Conservation (phyloP, 2,113 vertebrate genomes). For the Romanogobio albipinnatus region DNA sequence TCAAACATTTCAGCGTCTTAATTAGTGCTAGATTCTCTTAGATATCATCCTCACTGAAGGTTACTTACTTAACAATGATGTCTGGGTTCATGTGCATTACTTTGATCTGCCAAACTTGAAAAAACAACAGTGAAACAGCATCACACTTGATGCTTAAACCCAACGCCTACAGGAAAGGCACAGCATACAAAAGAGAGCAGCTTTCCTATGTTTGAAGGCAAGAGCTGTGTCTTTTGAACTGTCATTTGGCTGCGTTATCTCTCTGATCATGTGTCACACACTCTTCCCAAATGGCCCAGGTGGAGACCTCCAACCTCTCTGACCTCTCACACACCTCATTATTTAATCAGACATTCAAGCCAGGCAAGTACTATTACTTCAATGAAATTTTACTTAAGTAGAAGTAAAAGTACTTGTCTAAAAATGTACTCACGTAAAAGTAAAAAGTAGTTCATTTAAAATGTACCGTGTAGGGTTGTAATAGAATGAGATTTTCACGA, state of each 20-base stretch:
- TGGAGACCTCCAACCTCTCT: conserved; percentile 45
- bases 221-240: conserved; percentile 51
- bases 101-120: conserved; percentile 25
- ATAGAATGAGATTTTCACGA: too few relatives aligned
- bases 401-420: too few relatives aligned
- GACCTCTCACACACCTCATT: conserved; percentile 61
- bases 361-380: too few relatives aligned
- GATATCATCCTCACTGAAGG: conserved; percentile 4
- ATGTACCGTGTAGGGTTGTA: too few relatives aligned
- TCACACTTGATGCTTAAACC: conserved; percentile 10
- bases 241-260: conserved; percentile 43
- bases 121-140: not conserved
- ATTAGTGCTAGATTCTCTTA: not conserved
- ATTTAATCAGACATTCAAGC: conserved; percentile 54
- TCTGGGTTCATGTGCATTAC: not conserved
- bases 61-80: not conserved
- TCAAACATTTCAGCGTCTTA: not conserved
- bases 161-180: not conserved
- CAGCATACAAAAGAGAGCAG: not conserved
- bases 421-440: too few relatives aligned
- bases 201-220: conserved; percentile 22
- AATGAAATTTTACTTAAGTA: too few relatives aligned
- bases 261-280: conserved; percentile 49
- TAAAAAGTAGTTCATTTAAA: too few relatives aligned
- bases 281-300: conserved; percentile 54